Conservation (phyloP, 2,113 vertebrate species). For the Hippoglossus stenolepis region DNA sequence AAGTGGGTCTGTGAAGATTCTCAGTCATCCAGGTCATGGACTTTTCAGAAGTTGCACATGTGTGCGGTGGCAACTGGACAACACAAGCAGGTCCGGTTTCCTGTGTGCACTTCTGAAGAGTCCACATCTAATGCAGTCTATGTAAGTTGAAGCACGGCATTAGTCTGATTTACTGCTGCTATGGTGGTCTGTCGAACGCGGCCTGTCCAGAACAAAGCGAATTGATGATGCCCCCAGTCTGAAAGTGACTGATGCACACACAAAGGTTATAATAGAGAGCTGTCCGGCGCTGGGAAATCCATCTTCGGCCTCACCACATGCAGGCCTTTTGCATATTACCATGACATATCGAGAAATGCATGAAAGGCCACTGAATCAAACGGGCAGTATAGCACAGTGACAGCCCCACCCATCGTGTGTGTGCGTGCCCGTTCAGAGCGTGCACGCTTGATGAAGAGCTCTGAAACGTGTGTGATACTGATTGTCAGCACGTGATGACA, state of each 20-base stretch:
- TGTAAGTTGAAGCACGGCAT: not conserved
- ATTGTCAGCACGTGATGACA: constrained; percentile 76
- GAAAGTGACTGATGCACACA: constrained; percentile 54
- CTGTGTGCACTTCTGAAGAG: too few species aligned
- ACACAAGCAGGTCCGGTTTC: too few species aligned
- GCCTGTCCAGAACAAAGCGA: constrained; percentile 17
- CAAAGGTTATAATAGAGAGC: constrained; percentile 52
- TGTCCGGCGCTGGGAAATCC: constrained; percentile 35
- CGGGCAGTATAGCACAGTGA: constrained; percentile 18
- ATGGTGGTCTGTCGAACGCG: constrained; percentile 45
- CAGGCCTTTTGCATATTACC: constrained; percentile 47
- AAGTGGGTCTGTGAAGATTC: not conserved
- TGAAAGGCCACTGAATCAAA: constrained; percentile 56
- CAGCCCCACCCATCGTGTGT: constrained; percentile 46
- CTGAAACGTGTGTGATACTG: constrained; percentile 71
- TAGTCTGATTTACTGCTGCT: constrained; percentile 20
- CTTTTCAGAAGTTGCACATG: not conserved
- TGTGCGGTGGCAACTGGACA: not conserved
- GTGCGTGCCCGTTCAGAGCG: constrained; percentile 33
- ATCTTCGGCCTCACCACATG: constrained; percentile 54
- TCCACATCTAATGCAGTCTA: not conserved
- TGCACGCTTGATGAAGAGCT: constrained; percentile 60
- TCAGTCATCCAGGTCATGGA: not conserved
- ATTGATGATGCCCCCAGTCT: constrained; percentile 41
- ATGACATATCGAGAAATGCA: constrained; percentile 59